phyloP scores from a whole-genome alignment of 2,113 vertebrate genomes.

The Ondatra zibethicus region DNA sequence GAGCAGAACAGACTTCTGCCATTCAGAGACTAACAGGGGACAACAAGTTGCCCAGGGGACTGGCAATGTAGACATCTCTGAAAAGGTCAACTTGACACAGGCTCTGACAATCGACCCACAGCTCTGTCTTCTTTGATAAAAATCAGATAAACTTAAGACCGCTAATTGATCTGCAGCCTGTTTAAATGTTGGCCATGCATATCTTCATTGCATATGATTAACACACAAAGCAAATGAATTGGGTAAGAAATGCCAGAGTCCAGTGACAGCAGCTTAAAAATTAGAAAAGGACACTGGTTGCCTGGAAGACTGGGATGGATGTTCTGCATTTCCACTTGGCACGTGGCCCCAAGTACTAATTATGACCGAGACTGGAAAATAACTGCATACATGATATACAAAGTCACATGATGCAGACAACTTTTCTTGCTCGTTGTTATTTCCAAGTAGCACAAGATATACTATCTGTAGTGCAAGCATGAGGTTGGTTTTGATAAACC shows the following conservation, averaged over 20 bases:
- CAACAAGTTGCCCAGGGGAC: slow-evolving; percentile 94
- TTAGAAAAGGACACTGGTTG: slow-evolving; percentile 84
- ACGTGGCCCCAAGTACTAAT: slow-evolving; percentile 82
- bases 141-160: slow-evolving; percentile 99
- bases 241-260: slow-evolving; percentile 88
- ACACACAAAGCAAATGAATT: slow-evolving; percentile 89
- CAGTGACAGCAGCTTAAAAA: slow-evolving; percentile 87
- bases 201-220: slow-evolving; percentile 95
- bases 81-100: slow-evolving; percentile 99
- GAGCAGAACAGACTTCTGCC: slow-evolving; percentile 99
- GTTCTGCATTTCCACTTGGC: slow-evolving; percentile 82
- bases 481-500: slow-evolving; percentile 84
- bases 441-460: slow-evolving; percentile 85
- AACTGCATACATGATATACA: slow-evolving; percentile 57
- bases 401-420: slow-evolving; percentile 74
- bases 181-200: slow-evolving; percentile 96
- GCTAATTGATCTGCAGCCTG: slow-evolving; percentile 94
- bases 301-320: slow-evolving; percentile 81
- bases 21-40: slow-evolving; percentile 98
- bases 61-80: slow-evolving; percentile 95
- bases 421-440: slow-evolving; percentile 81
- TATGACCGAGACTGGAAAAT: slow-evolving; percentile 81
- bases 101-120: slow-evolving; percentile 98
- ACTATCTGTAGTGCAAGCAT: slow-evolving; percentile 81
- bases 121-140: slow-evolving; percentile 99